Percentiles rank a stretch among this genome's conserved stretches.
Conservation (phyloP, 2,888 invertebrate species). For the Drosophila mimetica region DNA sequence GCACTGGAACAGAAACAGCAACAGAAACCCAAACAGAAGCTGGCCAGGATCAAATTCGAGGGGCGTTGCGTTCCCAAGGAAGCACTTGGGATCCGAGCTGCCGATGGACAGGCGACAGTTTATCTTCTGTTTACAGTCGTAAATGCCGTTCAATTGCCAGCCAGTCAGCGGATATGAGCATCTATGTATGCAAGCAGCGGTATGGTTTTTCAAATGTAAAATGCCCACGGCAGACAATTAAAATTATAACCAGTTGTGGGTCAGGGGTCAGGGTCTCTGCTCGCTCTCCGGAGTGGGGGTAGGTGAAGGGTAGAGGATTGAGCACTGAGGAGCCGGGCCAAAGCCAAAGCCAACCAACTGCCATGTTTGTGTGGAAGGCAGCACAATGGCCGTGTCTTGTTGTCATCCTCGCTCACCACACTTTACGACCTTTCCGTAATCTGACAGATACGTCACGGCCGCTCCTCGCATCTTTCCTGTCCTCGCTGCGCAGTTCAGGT, state of each 20-base stretch:
- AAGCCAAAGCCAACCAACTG: constrained; percentile 68
- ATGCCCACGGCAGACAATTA: constrained; percentile 65
- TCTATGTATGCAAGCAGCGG: not conserved
- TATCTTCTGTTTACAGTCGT: constrained; percentile 82
- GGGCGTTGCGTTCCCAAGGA: constrained; percentile 29
- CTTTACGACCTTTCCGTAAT: constrained; percentile 78
- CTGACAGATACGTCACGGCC: constrained; percentile 80
- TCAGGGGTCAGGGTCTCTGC: constrained; percentile 27
- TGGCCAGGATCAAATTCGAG: constrained; percentile 71
- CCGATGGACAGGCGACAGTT: constrained; percentile 70
- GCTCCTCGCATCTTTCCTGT: constrained; percentile 16
- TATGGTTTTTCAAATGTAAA: constrained; percentile 44
- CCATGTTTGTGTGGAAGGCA: constrained; percentile 66
- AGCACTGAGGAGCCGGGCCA: no score
- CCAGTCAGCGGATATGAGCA: constrained; percentile 3
- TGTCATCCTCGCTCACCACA: constrained; percentile 80
- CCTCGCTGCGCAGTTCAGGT: constrained; percentile 13
- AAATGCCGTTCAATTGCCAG: constrained; percentile 80
- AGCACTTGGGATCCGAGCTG: constrained; percentile 42
- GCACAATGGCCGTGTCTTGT: constrained; percentile 74
- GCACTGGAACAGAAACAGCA: constrained; percentile 23
- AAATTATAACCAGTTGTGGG: constrained; percentile 66
- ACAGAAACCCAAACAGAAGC: constrained; percentile 44
- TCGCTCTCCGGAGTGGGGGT: not conserved
- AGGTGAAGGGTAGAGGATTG: constrained; percentile 13